Conservation (phyloP, 2,797 vertebrate species). For the Pseudochirops cupreus region DNA sequence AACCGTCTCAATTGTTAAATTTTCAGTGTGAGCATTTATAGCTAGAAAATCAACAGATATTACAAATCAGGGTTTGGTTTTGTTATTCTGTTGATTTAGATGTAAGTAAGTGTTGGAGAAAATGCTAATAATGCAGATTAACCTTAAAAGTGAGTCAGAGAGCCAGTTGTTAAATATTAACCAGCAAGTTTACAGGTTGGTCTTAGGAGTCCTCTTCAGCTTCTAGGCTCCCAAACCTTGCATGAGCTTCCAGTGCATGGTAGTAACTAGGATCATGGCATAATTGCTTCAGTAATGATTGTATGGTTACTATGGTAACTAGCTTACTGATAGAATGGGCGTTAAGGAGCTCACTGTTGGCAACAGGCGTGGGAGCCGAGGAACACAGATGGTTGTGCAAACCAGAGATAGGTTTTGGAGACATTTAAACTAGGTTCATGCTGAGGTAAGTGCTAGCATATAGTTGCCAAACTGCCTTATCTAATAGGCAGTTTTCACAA, state of each 20-base stretch:
- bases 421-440: neutral
- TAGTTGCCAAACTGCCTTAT: neutral
- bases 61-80: neutral
- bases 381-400: conserved; percentile 7
- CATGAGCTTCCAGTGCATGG: neutral
- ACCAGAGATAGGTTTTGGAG: conserved; percentile 7
- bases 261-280: neutral
- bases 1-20: neutral
- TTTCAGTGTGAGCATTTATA: neutral
- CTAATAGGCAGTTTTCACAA: neutral
- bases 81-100: neutral
- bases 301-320: conserved; percentile 6
- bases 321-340: neutral
- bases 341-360: neutral
- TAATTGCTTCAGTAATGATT: neutral
- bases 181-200: neutral
- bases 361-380: neutral
- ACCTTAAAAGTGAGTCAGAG: neutral
- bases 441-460: neutral
- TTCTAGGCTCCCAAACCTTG: neutral
- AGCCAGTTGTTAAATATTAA: neutral
- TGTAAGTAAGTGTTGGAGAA: neutral
- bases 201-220: neutral
- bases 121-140: neutral
- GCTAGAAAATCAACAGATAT: neutral